Evolutionary conservation across 2,113 vertebrate genomes (phyloP), one percentile per base, ranked within the genome.

Genomic region (Dicerorhinus sumatrensis): DNA sequence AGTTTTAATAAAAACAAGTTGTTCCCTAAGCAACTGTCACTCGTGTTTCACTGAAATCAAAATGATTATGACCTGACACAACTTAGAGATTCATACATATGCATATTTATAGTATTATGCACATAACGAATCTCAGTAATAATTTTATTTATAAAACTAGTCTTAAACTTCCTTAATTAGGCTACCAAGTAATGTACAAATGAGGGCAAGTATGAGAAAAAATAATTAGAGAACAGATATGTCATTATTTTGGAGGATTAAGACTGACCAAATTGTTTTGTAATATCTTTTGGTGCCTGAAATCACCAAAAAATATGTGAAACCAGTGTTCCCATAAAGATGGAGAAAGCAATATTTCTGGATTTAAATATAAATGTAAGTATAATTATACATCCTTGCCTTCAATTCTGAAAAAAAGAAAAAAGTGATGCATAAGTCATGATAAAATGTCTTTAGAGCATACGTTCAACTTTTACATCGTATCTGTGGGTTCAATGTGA

Each of bases 301-400:
- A 92, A 84, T 36, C 5, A 36, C 58, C 39, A 94, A 73, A 31
- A 91, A 80, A 81, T 72, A 87, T 48, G 39, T 16, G 46, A 87
- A 96, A 63, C 12, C 51, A 63, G 9, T 51, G 83, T 58, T 95
- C 84, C 12, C 17, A 39, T 65, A 70, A 82, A 33, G 14, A 75
- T 1, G 0, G 2, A 65, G 25, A 88, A 93, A 58, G 42, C 3
- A 58, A 63, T 69, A 70, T 81, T 83, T 88, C 16, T 62, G 7
- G 29, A 36, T 69, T 95, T 94, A 91, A 82, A 84, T 80, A 63
- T 21, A 75, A 93, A 73, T 42, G 13, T 31, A 62, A 72, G n/a
- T 73, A 10, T 65, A 73, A 51, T 83, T 46, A 72, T 80, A 58
- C 13, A 84, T 10, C 16, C 21, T 80, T 72, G 18, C 21, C 72